Percentiles rank a stretch among this genome's conserved stretches.
phyloP scores from a whole-genome alignment of 2,797 vertebrate genomes.

The Coregonus ussuriensis region DNA sequence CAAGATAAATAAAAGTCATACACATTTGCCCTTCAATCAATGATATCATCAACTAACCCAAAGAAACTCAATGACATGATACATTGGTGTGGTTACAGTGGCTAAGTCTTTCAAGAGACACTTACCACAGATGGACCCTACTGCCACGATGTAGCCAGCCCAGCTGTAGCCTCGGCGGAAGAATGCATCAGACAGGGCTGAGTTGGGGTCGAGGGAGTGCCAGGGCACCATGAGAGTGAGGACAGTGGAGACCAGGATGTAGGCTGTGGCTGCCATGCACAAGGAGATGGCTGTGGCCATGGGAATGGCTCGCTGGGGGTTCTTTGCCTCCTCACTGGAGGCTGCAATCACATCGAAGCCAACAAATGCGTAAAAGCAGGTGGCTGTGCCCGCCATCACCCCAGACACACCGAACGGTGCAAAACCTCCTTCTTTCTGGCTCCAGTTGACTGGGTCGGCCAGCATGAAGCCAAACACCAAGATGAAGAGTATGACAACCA shows the following conservation, averaged over 20 bases:
- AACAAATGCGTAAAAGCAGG: conserved; percentile 95
- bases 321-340: conserved; percentile 92
- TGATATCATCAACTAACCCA: not conserved
- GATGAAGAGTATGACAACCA: conserved; percentile 87
- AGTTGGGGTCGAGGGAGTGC: conserved; percentile 89
- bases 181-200: conserved; percentile 91
- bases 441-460: conserved; percentile 88
- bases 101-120: conserved; percentile 17
- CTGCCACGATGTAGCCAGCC: conserved; percentile 91
- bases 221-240: conserved; percentile 95
- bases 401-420: conserved; percentile 89
- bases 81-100: not conserved
- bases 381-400: conserved; percentile 91
- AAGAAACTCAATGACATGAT: not conserved
- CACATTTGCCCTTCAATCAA: not conserved
- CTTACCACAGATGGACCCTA: conserved; percentile 96
- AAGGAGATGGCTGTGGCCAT: conserved; percentile 88
- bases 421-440: conserved; percentile 87
- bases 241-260: conserved; percentile 90
- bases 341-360: conserved; percentile 95
- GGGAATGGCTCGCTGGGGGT: conserved; percentile 88
- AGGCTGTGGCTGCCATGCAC: conserved; percentile 83
- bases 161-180: conserved; percentile 92
- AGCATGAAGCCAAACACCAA: conserved; percentile 89
- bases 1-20: not conserved